These are phyloP conservation scores for Papilio polytes DNA, from an alignment of 1,140 invertebrate species.

Conservation along the genomic window DNA sequence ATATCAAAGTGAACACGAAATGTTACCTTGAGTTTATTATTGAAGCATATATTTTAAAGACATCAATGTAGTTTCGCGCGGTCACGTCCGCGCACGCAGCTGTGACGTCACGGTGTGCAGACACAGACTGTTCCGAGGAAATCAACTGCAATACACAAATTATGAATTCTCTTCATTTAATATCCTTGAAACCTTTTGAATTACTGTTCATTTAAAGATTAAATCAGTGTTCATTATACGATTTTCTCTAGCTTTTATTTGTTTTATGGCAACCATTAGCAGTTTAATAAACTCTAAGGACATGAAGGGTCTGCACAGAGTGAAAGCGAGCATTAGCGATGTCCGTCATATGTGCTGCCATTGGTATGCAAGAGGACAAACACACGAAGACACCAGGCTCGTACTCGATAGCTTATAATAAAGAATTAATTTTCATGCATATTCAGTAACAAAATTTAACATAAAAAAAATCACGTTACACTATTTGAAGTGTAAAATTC, in stretches of 20 bases:
- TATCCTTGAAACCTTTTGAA: neutral
- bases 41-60: neutral
- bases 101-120: slow-evolving; percentile 27
- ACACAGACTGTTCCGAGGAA: neutral
- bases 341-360: slow-evolving; percentile 22
- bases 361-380: slow-evolving; percentile 14
- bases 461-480: neutral
- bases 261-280: neutral
- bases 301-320: neutral
- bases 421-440: neutral
- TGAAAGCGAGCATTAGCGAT: slow-evolving; percentile 2
- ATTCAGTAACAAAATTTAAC: neutral
- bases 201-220: too few relatives aligned
- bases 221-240: too few relatives aligned
- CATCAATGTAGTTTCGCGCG: neutral
- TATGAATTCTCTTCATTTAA: neutral
- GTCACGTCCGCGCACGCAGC: neutral
- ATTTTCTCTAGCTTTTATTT: neutral
- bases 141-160: neutral
- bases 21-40: slow-evolving; percentile 12
- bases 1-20: slow-evolving; percentile 4
- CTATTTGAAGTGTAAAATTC: neutral
- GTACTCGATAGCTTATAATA: neutral
- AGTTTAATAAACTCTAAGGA: neutral
- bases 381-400: neutral